phyloP scores from a whole-genome alignment of 2,113 vertebrate genomes.

The Amphiprion ocellaris region DNA sequence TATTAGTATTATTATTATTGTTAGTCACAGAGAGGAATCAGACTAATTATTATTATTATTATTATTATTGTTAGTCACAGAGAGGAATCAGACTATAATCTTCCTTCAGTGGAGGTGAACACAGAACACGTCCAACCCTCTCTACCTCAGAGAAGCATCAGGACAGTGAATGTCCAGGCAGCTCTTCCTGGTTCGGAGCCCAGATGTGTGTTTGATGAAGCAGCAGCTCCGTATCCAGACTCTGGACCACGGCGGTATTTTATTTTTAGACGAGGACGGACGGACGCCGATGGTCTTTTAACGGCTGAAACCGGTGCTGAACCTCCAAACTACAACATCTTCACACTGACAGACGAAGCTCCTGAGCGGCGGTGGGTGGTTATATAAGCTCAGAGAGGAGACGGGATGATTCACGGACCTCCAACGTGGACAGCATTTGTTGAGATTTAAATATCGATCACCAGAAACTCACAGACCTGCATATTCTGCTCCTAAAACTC shows the following conservation, averaged over 20 bases:
- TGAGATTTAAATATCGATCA: constrained; percentile 30
- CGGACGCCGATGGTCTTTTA: constrained; percentile 10
- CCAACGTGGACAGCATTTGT: constrained; percentile 44
- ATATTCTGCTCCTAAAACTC: no score
- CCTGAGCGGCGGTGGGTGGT: constrained; percentile 43
- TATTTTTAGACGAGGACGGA: constrained; percentile 48
- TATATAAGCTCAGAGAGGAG: constrained; percentile 67
- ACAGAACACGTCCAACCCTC: constrained; percentile 1
- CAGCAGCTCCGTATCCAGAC: constrained; percentile 33
- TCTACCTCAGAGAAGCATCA: constrained; percentile 53
- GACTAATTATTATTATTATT: no score
- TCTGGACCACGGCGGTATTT: constrained; percentile 20
- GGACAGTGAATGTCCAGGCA: constrained; percentile 37
- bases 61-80: neutral
- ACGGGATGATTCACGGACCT: constrained; percentile 64
- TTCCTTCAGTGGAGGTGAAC: neutral
- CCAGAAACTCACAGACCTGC: neutral
- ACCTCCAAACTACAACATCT: constrained; percentile 11
- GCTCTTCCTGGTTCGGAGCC: constrained; percentile 53
- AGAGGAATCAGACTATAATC: constrained; percentile 14
- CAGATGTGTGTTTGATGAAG: constrained; percentile 63
- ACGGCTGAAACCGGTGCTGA: constrained; percentile 8
- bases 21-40: no score
- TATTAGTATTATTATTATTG: no score
- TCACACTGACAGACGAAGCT: constrained; percentile 38